These are phyloP conservation scores for Columba janthina DNA, from an alignment of 2,113 vertebrate genomes.

Conservation along the genomic window DNA sequence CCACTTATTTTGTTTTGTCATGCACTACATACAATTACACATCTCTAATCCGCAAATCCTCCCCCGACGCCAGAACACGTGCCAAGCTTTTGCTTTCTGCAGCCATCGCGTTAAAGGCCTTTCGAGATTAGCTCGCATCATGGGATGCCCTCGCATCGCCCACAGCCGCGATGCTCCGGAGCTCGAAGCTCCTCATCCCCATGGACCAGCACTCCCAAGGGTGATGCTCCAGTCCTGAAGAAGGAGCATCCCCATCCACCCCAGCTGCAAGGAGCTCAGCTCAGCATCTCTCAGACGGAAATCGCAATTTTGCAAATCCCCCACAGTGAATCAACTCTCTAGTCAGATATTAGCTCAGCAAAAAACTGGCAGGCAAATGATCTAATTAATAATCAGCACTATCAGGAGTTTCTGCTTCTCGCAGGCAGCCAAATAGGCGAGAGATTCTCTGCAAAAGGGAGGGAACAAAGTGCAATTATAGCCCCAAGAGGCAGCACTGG, in stretches of 20 bases:
- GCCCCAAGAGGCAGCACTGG: neutral
- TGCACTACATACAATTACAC: conserved; percentile 66
- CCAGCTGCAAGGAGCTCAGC: neutral
- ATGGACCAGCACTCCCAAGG: fast-evolving
- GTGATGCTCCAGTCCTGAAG: neutral
- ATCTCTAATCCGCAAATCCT: conserved; percentile 70
- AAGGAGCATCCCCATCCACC: neutral
- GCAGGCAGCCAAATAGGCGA: neutral
- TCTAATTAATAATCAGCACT: conserved; percentile 65
- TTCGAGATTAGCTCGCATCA: neutral
- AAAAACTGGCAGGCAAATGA: conserved; percentile 59
- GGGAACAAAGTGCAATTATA: neutral
- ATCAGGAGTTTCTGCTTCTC: conserved; percentile 25
- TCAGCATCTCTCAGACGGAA: conserved; percentile 37
- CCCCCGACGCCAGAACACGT: conserved; percentile 42
- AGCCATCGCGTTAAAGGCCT: neutral
- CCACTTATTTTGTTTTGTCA: conserved; percentile 71
- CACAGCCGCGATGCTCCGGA: fast-evolving
- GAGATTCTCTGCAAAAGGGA: neutral
- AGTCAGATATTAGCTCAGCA: conserved; percentile 60
- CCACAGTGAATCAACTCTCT: conserved; percentile 47
- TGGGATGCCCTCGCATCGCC: neutral
- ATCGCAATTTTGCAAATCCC: conserved; percentile 31
- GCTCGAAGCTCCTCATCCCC: neutral
- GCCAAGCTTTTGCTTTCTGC: conserved; percentile 37